Base-by-base conservation (phyloP, 2,888 invertebrate species). In the Epistrophella euchroma region DNA sequence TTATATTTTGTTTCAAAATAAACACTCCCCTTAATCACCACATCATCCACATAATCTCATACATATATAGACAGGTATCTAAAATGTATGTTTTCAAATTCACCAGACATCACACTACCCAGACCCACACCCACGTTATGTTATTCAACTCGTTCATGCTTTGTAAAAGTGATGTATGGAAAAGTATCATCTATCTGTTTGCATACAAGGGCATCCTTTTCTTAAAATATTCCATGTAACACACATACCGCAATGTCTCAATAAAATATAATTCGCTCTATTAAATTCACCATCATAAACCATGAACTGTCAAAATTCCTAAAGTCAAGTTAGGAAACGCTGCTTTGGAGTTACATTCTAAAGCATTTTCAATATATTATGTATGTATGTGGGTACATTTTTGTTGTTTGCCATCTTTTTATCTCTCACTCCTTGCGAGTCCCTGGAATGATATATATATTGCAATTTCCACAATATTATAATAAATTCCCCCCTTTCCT, bases 251-350 rank as follows among this genome's bases (percentile, higher is more conserved):
- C 68, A 68, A 52, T 72, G 32, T 74, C 79, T 75, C 74, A 80
- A 83, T 83, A 78, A 78, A 72, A 75, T 84, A 71, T 84, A 80
- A 84, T 84, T 74, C 74, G 80, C 75, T 66, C 70, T 80, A 84
- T 80, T 80, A 80, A 80, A 84, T 75, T 80, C 71, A 71, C 37
- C 60, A 60, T 35, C 84, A 80, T 56, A 75, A 71, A 47, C 68
- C 73, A 80, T 72, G 75, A 72, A 72, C 74, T 80, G 84, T 80
- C 80, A 80, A 79, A 79, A 78, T 70, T 71, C 66, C 68, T 28
- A 37, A 66, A 64, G 64, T 52, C 75, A 35, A 68, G 15, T 35
- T 17, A n/a, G 25, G 15, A 52, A n/a, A n/a, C n/a, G 52, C 15
- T 52, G 52, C 2, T 58, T 19, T 17, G n/a, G 32, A 35, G 17